A percentile compares a stretch with the other conserved stretches of the same genome.
These are phyloP conservation scores for Crotalus horridus DNA, from an alignment of 2,113 vertebrate species.

Conservation along the genomic window DNA sequence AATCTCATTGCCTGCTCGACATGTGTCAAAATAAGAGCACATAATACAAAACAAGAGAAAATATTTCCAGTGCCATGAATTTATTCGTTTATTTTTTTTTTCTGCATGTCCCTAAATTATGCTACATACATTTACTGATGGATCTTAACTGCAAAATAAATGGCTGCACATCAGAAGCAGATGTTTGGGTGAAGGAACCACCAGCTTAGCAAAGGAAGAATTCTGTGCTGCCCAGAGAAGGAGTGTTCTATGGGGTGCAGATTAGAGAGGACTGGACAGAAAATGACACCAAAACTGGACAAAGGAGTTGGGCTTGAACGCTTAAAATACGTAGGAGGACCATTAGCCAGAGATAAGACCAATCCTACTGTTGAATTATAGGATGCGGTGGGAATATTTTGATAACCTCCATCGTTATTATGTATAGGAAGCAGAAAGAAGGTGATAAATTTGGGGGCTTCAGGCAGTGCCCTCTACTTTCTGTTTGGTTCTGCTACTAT, in stretches of 20 bases:
- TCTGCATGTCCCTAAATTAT: slow-evolving; percentile 46
- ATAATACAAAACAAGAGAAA: slow-evolving; percentile 54
- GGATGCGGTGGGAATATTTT: neutral
- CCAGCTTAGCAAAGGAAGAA: too few relatives aligned
- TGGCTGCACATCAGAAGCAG: neutral
- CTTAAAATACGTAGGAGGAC: neutral
- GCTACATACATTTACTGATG: slow-evolving; percentile 51
- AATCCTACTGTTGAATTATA: neutral
- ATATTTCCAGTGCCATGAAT: slow-evolving; percentile 55
- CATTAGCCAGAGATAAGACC: neutral
- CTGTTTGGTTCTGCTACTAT: neutral
- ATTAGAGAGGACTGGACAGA: neutral
- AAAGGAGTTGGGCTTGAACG: neutral
- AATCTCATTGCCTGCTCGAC: slow-evolving; percentile 61
- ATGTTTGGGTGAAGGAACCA: neutral
- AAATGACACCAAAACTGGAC: neutral
- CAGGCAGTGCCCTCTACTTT: neutral
- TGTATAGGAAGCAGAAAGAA: neutral
- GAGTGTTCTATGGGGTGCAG: neutral
- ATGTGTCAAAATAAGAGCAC: slow-evolving; percentile 64
- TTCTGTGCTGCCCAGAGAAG: too few relatives aligned
- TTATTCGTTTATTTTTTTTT: slow-evolving; percentile 47
- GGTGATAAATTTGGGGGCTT: neutral
- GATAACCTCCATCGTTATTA: neutral
- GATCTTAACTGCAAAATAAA: slow-evolving; percentile 49